Evolutionary conservation across 2,113 vertebrate species (phyloP).

Genomic region (Tonatia bakeri): DNA sequence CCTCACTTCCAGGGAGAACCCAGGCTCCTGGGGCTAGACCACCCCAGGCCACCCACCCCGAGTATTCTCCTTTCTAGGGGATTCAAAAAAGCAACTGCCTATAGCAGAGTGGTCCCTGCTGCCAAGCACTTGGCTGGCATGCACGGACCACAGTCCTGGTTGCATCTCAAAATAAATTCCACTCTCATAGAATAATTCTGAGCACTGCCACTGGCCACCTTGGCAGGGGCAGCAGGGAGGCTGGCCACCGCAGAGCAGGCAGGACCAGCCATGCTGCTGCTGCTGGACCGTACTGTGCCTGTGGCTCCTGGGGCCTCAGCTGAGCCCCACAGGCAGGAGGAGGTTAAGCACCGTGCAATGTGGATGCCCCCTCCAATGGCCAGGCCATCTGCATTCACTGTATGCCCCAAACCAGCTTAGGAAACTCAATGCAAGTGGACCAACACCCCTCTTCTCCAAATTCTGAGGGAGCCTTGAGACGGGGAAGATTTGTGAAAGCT

Average conservation of each 20-base stretch:
- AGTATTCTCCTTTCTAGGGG: neutral
- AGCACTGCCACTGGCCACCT: neutral
- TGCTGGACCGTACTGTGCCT: no score
- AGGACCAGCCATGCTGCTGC: neutral
- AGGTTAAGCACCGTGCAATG: neutral
- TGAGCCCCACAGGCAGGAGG: neutral
- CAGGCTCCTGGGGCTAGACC: neutral
- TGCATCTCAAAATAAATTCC: slow-evolving; percentile 38
- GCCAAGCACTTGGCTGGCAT: neutral
- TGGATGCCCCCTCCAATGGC: neutral
- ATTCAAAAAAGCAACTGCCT: neutral
- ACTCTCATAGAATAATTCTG: slow-evolving; percentile 25
- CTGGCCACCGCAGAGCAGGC: neutral
- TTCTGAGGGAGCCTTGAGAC: neutral
- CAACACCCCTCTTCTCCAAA: neutral
- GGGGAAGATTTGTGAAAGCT: neutral
- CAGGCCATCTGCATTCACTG: neutral
- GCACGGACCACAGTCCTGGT: neutral
- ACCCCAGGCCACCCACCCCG: neutral
- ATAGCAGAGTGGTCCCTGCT: neutral
- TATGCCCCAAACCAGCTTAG: no score
- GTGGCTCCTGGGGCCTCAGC: accelerated
- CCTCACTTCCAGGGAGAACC: neutral
- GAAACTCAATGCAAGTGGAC: neutral
- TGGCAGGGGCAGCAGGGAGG: neutral